phyloP scores from a whole-genome alignment of 2,888 invertebrate species.

The Autographa gamma region DNA sequence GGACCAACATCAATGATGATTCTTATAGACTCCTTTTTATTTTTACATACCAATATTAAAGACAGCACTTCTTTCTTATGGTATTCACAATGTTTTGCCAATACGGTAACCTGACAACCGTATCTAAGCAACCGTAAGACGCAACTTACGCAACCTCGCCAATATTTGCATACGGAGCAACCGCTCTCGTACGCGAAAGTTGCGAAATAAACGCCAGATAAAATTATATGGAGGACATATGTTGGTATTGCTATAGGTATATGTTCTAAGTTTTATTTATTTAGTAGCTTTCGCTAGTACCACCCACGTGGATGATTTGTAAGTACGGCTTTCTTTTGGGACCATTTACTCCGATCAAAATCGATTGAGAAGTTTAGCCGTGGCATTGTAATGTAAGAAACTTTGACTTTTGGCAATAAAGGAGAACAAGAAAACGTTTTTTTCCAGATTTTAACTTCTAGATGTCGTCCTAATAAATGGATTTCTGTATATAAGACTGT shows the following conservation, averaged over 20 bases:
- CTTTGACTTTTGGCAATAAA: background rate
- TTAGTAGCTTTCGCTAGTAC: background rate
- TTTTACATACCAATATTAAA: too few relatives aligned
- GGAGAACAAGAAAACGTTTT: background rate
- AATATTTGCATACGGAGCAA: slow-evolving; percentile 4
- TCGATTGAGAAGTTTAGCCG: background rate
- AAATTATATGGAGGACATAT: background rate
- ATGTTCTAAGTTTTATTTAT: too few relatives aligned
- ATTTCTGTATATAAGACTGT: too few relatives aligned
- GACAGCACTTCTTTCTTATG: too few relatives aligned
- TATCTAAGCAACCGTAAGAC: background rate
- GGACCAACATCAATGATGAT: too few relatives aligned
- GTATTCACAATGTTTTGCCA: background rate
- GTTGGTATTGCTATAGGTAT: background rate
- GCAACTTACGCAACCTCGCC: background rate
- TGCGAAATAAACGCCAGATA: background rate
- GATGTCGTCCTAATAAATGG: too few relatives aligned
- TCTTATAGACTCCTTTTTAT: too few relatives aligned
- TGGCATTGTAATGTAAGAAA: background rate
- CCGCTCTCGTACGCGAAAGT: background rate
- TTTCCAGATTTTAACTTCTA: too few relatives aligned
- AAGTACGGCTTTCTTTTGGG: too few relatives aligned
- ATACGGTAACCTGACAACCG: background rate
- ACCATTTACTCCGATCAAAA: background rate
- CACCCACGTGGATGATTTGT: background rate